phyloP scores from a whole-genome alignment of 2,113 vertebrate genomes.

The Gopherus evgoodei region DNA sequence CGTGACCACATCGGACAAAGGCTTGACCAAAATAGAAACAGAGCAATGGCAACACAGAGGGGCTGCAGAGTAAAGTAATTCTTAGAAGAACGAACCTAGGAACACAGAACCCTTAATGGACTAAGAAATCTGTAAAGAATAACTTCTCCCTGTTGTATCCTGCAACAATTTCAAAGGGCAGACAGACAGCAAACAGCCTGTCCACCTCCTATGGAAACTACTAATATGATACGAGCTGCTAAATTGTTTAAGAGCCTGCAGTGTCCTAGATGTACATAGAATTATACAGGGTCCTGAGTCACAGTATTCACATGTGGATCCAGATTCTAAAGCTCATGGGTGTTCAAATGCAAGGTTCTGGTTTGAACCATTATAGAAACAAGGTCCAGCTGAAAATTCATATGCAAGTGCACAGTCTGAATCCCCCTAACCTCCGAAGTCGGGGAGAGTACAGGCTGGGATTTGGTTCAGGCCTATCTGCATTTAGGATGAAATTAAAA shows the following conservation, averaged over 20 bases:
- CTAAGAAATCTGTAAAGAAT: not conserved
- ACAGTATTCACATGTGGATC: not conserved
- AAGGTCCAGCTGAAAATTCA: not conserved
- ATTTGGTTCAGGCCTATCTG: not conserved
- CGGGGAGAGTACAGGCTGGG: not conserved
- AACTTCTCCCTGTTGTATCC: not conserved
- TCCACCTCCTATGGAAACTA: not conserved
- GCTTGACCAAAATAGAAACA: slow-evolving; percentile 6
- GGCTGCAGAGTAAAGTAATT: not conserved
- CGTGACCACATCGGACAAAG: slow-evolving; percentile 20
- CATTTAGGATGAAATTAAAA: not conserved
- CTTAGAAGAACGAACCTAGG: not conserved
- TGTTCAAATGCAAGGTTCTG: not conserved
- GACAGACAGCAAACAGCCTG: not conserved
- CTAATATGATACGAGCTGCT: not conserved
- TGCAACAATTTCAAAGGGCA: not conserved
- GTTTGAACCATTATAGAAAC: not conserved
- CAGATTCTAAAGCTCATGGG: not conserved
- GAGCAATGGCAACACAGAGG: not conserved
- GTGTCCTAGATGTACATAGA: not conserved
- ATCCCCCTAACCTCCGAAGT: not conserved
- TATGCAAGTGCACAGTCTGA: not conserved
- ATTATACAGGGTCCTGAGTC: not conserved
- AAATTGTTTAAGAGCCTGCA: not conserved
- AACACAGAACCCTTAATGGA: not conserved